Conservation (phyloP, 2,797 vertebrate genomes). For the Sebastes matsubarae region DNA sequence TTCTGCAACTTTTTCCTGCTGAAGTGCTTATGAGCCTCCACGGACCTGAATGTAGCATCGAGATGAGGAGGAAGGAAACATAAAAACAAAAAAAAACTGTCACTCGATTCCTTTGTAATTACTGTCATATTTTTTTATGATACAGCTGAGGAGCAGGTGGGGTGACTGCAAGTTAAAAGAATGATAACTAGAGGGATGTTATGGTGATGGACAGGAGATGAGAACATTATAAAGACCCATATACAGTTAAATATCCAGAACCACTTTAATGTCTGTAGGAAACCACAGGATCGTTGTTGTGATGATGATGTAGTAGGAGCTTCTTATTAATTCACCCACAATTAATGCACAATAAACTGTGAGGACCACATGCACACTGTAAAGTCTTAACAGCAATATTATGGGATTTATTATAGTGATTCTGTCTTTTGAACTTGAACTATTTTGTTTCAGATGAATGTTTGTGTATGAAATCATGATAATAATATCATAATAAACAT, state of each 20-base stretch:
- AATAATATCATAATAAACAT: slow-evolving; percentile 71
- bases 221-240: not conserved
- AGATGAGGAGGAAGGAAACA: not conserved
- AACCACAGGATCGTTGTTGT: slow-evolving; percentile 18
- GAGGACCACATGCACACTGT: slow-evolving; percentile 23
- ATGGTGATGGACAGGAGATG: not conserved
- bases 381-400: slow-evolving; percentile 22
- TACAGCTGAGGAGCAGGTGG: slow-evolving; percentile 34
- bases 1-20: slow-evolving; percentile 81
- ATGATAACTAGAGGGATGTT: not conserved
- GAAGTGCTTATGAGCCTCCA: slow-evolving; percentile 74
- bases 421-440: slow-evolving; percentile 35
- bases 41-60: slow-evolving; percentile 32
- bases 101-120: slow-evolving; percentile 55
- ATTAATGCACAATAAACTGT: slow-evolving; percentile 8
- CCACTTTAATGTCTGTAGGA: slow-evolving; percentile 20
- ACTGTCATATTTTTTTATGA: slow-evolving; percentile 56
- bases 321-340: slow-evolving; percentile 5
- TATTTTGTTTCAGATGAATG: slow-evolving; percentile 58
- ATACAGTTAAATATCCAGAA: slow-evolving; percentile 37
- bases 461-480: slow-evolving; percentile 56
- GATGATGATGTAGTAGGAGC: slow-evolving; percentile 4
- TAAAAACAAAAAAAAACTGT: not conserved
- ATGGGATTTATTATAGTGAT: slow-evolving; percentile 7
- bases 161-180: slow-evolving; percentile 30